Evolutionary conservation across 2,888 invertebrate species (phyloP), one percentile per base, ranked within the genome.

Genomic region (Phytoseiulus persimilis): DNA sequence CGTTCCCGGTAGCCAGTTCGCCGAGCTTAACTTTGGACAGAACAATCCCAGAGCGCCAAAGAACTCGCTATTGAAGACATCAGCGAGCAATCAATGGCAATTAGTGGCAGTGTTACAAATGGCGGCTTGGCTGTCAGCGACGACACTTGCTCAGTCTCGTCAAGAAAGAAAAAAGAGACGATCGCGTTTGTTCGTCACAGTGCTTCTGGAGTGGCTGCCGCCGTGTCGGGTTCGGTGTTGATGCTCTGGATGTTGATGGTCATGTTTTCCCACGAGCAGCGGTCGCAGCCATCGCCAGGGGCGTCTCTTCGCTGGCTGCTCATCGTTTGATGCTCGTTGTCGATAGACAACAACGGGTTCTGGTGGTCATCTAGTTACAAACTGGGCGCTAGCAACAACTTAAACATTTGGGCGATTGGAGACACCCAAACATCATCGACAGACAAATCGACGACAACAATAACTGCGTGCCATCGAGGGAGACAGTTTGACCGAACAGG

Each of bases 111-210:
- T 28, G 65, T 65, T 6, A 65, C 65, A 65, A 65, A 65, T 65
- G 65, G 65, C 65, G 65, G 65, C 65, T 11, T 65, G 65, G 23
- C 28, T 65, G 65, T 65, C 65, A 65, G 65, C 65, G 65, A 65
- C 65, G 65, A 65, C 65, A 65, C 65, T 65, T 65, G 65, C 65
- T 65, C 65, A 65, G 65, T 65, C 65, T 65, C 65, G 65, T 65
- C 65, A 28, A 23, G 14, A 46, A 14, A 46, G 46, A 46, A 65
- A 65, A 23, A 65, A 65, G 28, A 65, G 65, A 65, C 5, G 65
- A 65, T 23, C 65, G 28, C 65, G 39, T 39, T 9, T 28, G 65
- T 18, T 28, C 65, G 65, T 65, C 65, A 65, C 28, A 14, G 1
- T 28, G 65, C 65, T 65, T 65, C 65, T 65, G 65, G 65, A 65